Conservation (phyloP, 2,888 invertebrate genomes). For the Drosophila hamatofila region DNA sequence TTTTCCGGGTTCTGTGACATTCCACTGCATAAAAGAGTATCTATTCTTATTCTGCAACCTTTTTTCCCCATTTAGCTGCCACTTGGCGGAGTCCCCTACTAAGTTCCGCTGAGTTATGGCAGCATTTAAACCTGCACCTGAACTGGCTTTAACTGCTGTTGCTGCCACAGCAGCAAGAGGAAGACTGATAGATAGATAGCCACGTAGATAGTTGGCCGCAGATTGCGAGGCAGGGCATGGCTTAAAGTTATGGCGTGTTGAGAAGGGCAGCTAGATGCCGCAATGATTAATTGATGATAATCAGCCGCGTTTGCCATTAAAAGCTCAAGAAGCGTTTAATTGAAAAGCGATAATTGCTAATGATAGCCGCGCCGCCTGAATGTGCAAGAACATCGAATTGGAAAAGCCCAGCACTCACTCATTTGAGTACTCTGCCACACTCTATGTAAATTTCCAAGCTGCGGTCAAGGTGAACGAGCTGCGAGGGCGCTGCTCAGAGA, state of each 20-base stretch:
- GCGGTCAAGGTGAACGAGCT: conserved; percentile 72
- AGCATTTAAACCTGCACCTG: conserved; percentile 78
- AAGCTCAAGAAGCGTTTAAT: conserved; percentile 65
- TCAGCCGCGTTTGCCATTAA: conserved; percentile 21
- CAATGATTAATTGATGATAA: conserved; percentile 74
- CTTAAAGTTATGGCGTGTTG: conserved; percentile 64
- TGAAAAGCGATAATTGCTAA: conserved; percentile 56
- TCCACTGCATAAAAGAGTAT: conserved; percentile 79
- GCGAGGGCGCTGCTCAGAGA: conserved; percentile 14
- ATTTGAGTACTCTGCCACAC: conserved; percentile 1
- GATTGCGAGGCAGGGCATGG: conserved; percentile 60
- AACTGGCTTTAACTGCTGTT: conserved; percentile 37
- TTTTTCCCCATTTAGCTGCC: neutral
- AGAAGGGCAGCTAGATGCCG: conserved; percentile 76
- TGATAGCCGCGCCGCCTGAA: conserved; percentile 15
- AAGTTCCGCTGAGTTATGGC: conserved; percentile 74
- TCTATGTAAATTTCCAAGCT: conserved; percentile 8
- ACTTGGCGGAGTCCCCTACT: conserved; percentile 37
- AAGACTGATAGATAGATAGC: conserved; percentile 6
- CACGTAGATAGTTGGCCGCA: conserved; percentile 51
- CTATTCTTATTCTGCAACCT: conserved; percentile 51
- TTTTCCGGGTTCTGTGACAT: conserved; percentile 62
- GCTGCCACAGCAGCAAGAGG: conserved; percentile 24
- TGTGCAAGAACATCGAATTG: conserved; percentile 1
- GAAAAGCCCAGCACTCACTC: neutral